Evolutionary conservation across 2,888 invertebrate genomes (phyloP).

Genomic region (Erebia aethiops): DNA sequence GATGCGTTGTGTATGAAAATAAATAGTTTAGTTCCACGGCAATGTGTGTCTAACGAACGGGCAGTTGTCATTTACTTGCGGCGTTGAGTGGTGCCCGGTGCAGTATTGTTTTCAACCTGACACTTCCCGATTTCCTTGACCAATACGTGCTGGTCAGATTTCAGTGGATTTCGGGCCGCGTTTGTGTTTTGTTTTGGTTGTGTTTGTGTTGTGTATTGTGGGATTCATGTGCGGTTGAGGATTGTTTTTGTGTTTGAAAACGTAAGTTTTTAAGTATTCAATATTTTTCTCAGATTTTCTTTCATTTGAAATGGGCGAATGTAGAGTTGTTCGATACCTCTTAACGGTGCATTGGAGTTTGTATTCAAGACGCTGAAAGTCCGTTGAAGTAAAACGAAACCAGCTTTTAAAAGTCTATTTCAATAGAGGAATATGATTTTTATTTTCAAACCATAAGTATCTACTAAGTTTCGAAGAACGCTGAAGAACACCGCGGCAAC

Average conservation of each 20-base stretch:
- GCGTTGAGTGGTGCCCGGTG: slow-evolving; percentile 62
- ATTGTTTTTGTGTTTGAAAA: slow-evolving; percentile 16
- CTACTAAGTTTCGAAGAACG: too few species aligned
- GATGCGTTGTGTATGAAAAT: slow-evolving; percentile 75
- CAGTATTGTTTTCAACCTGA: slow-evolving; percentile 55
- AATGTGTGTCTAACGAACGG: slow-evolving; percentile 69
- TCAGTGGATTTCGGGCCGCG: slow-evolving; percentile 56
- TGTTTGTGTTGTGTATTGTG: slow-evolving; percentile 55
- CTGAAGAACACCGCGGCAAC: too few species aligned
- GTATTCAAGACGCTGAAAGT: slow-evolving; percentile 15
- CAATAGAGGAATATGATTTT: background rate
- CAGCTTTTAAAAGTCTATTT: slow-evolving; percentile 13
- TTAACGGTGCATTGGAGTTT: slow-evolving; percentile 11
- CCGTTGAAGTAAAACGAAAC: background rate
- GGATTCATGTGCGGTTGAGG: slow-evolving; percentile 46
- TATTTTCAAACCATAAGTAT: background rate
- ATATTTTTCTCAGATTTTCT: background rate
- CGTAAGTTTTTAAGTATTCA: slow-evolving; percentile 5
- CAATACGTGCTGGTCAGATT: slow-evolving; percentile 72
- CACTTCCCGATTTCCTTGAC: slow-evolving; percentile 41
- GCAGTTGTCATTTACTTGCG: slow-evolving; percentile 76
- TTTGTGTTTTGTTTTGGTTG: slow-evolving; percentile 31
- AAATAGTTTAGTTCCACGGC: slow-evolving; percentile 70
- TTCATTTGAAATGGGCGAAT: background rate
- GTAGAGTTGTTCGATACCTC: background rate